These are phyloP conservation scores for Promerops cafer DNA, from an alignment of 2,113 vertebrate species.

Conservation along the genomic window DNA sequence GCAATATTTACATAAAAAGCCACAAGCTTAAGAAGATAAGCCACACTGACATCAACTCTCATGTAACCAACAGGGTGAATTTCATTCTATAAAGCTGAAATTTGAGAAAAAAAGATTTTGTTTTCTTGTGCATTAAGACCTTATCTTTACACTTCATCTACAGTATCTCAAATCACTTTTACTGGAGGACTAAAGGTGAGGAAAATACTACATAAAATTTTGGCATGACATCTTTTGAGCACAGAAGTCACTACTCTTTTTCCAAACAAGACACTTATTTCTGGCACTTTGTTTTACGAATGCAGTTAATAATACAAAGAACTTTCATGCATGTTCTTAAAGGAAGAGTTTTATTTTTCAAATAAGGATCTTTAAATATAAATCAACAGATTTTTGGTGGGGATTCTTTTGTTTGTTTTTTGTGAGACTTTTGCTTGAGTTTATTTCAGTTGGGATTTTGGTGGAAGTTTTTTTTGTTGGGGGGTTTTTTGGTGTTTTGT, in stretches of 20 bases:
- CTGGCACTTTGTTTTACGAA: background rate
- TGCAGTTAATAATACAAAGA: background rate
- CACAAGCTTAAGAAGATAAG: background rate
- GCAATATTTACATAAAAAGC: background rate
- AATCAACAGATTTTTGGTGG: background rate
- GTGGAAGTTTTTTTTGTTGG: rapidly evolving
- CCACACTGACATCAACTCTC: background rate
- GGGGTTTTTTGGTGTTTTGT: no score
- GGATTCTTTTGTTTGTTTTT: background rate
- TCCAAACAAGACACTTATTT: background rate
- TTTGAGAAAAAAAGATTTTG: background rate
- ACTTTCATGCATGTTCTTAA: background rate
- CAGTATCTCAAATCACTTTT: background rate
- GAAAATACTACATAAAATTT: background rate
- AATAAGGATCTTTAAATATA: background rate
- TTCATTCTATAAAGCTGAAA: background rate
- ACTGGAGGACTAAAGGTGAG: background rate
- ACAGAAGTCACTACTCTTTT: background rate
- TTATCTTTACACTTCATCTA: background rate
- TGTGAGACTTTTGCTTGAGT: background rate
- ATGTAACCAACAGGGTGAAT: background rate
- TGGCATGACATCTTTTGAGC: background rate
- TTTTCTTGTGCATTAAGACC: background rate
- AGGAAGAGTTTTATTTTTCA: background rate
- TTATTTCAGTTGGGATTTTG: background rate